Percentiles rank a stretch among this genome's conserved stretches.
Conservation (phyloP, 2,113 vertebrate genomes). For the Rhodinocichla rosea region DNA sequence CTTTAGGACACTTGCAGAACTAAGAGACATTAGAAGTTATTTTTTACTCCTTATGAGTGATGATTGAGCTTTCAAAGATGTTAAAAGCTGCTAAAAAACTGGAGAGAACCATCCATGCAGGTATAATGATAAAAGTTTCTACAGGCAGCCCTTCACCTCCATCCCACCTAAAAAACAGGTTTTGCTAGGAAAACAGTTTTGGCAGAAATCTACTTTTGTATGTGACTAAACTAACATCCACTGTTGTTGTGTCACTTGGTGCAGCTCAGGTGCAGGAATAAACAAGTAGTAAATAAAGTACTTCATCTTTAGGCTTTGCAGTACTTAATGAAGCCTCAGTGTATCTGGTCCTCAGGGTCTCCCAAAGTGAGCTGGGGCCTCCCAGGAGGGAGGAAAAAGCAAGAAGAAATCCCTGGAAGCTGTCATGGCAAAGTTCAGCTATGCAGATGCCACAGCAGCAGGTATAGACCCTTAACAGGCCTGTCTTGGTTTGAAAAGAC, state of each 20-base stretch:
- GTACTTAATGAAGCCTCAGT: neutral
- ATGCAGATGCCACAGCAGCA: neutral
- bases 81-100: neutral
- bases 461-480: rapidly evolving
- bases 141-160: neutral
- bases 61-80: conserved; percentile 9
- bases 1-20: neutral
- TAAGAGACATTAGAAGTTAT: neutral
- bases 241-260: neutral
- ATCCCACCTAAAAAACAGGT: neutral
- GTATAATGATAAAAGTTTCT: neutral
- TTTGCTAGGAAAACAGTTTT: neutral
- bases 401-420: neutral
- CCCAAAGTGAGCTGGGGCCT: neutral
- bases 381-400: neutral
- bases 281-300: neutral
- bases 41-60: neutral
- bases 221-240: neutral
- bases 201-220: neutral
- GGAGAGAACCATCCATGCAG: neutral
- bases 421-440: neutral
- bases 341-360: neutral
- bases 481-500: neutral
- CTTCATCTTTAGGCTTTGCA: neutral
- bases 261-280: neutral